Evolutionary conservation across 2,888 invertebrate species (phyloP), one percentile per base, ranked within the genome.

Genomic region (Boloria euphrosyne): DNA sequence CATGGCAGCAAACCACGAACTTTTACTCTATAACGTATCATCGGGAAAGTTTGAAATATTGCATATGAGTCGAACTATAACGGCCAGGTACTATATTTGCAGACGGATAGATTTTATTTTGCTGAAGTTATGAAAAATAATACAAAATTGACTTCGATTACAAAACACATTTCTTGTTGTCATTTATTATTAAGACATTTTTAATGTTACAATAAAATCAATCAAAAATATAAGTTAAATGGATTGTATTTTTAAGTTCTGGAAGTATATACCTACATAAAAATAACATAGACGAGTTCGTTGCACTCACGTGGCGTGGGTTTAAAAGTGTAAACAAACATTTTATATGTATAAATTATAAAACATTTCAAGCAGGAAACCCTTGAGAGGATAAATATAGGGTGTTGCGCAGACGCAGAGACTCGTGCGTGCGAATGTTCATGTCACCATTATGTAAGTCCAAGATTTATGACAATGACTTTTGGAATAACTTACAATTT

Each of bases 371-470:
- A 79, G 81, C 83, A 89, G 88, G 86, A 89, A 90, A 86, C 88
- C 86, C 90, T 90, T 86, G 82, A 83, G 84, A 80, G 79, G 85
- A 80, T 90, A 90, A 84, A 89, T 89, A 89, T 89, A 86, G 86
- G 84, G 75, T 78, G 80, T 76, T 80, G 84, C 80, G 83, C 84
- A 87, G 87, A 88, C 89, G 84, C 74, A 58, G 74, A 76, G 87
- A 81, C 85, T 83, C 80, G 78, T 80, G 76, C 79, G 82, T 78
- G 79, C 85, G 62, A 85, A 83, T 86, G 86, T 89, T 87, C 89
- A 85, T 80, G 80, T 78, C 78, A 77, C 14, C 43, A 76, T 59
- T 59, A 59, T 44, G 44, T 44, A n/a, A 57, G n/a, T 22, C 57
- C 46, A 27, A n/a, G 2, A n/a, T 46, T 57, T 57, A 46, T 78